Evolutionary conservation across 2,113 vertebrate genomes (phyloP), one percentile per base, ranked within the genome.

Genomic region (Perca fluviatilis): DNA sequence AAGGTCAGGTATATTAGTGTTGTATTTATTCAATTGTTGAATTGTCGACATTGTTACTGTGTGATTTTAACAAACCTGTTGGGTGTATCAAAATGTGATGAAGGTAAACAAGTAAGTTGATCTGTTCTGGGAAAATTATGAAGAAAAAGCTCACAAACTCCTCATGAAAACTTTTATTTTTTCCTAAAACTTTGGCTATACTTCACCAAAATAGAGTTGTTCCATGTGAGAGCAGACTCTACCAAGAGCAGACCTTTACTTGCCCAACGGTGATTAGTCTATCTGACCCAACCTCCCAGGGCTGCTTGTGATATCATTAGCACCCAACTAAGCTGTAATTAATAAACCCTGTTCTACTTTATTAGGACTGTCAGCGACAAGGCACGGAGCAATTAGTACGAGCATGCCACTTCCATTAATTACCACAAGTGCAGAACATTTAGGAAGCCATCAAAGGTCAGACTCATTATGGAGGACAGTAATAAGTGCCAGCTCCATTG

Each of bases 341-440:
- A 92, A 93, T 90, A 76, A 87, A 66, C 61, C 70, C 72, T 79
- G 43, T 64, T 81, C 51, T 60, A 64, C 80, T 87, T 94, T 73
- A 95, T 94, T 84, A 79, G 74, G 62, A 58, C 76, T 88, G 85
- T 91, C 91, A 86, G 75, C 50, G 14, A 65, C 63, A 27, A 75
- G 80, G 85, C 92, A 94, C 82, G 86, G 54, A 84, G 73, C 85
- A 84, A 83, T 90, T 85, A 88, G 75, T 46, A 21, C 12, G 16
- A 66, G 50, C 46, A 51, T 23, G 61, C 3, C 56, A 63, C 75
- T 64, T 63, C 66, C 61, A 71, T 75, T 87, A 84, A 87, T 89
- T 86, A 90, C 6, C 49, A 71, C 15, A 46, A 88, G 86, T 71
- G 79, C 13, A 51, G 47, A 82, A 77, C 62, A 86, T 83, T 50